Base-by-base conservation (phyloP, 2,888 invertebrate species). In the Aleiodes leptofemur region DNA sequence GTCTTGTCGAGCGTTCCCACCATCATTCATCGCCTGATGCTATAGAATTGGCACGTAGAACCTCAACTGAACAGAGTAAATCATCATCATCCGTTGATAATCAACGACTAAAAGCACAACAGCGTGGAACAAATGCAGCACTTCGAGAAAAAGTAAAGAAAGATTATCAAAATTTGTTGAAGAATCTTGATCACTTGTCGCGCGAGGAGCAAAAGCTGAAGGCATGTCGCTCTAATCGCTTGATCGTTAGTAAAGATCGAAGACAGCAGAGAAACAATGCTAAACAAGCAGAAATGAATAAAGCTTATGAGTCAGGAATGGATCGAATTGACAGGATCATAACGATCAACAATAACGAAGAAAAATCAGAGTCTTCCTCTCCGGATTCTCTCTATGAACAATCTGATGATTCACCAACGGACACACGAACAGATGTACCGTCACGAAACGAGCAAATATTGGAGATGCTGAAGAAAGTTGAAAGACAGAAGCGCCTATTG, bases 241-340 rank as follows among this genome's bases (percentile, higher is more conserved):
- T 9, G 3, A 16, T 83, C 82, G 59, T 83, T 85, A 78, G 72
- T 64, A 11, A 23, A 31, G 31, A 51, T 34, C 69, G 91, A 13
- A 87, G 90, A 76, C 88, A 88, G 16, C 90, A 91, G 78, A 81
- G 86, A 34, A 89, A 90, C 53, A 81, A 83, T 9, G 88, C 89
- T 16, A 90, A 90, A 57, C 92, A 93, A 80, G 87, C 89, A 69
- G 90, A 90, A 76, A 90, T 93, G 84, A 92, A 93, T 79, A 89
- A 90, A 55, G 91, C 90, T 0, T 89, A 92, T 77, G 91, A 92
- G 78, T 73, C 80, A 31, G 48, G 83, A 31, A 81, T 72, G 8
- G 29, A n/a, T 53, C 14, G 14, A 50, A 16, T 76, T 0, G 84
- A 86, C 77, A 82, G 83, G 76, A 72, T 84, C 14, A 82, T 85